Evolutionary conservation across 2,113 vertebrate genomes (phyloP), one percentile per base, ranked within the genome.

Genomic region (Pteronura brasiliensis): DNA sequence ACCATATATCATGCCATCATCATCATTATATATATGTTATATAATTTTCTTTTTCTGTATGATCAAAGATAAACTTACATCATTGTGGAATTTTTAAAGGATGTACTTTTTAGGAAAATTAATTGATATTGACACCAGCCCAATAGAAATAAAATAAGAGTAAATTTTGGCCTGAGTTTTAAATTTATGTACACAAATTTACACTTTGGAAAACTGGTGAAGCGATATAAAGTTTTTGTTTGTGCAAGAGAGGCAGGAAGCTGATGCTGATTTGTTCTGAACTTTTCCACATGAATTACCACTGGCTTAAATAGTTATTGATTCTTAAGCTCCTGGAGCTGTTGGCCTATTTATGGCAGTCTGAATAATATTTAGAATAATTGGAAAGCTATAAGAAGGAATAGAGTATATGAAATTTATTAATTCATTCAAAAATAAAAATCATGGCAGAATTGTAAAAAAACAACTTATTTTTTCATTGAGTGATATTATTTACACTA

Each of bases 31-130:
- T 97, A 95, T 92, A 59, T 69, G 17, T 96, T 95, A 94, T 34
- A 6, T 98, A 92, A 93, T 98, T 97, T 98, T 98, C 92, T 93
- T 97, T 98, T 98, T 97, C 96, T 96, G 93, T 98, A 95, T 97
- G 97, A 98, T 98, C 98, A 98, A 97, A 96, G 49, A 47, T 61
- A 71, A 89, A 97, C 93, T 81, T 97, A 96, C 95, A 97, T 98
- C 63, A 93, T 95, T 97, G 93, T 98, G 97, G 87, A 96, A 84
- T 97, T 97, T 97, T 90, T 23, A 90, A 92, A 95, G 65, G 97
- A 93, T 98, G 42, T 92, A 83, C 92, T 95, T 92, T 63, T 82
- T 93, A 97, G 65, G 89, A 90, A 97, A 97, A 91, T 97, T 97
- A 90, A 95, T 97, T 97, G 97, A 94, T 93, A 67, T 96, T 97